Percentiles rank a stretch among this genome's conserved stretches.
These are phyloP conservation scores for Maniola hyperantus DNA, from an alignment of 2,888 invertebrate species.

Conservation along the genomic window DNA sequence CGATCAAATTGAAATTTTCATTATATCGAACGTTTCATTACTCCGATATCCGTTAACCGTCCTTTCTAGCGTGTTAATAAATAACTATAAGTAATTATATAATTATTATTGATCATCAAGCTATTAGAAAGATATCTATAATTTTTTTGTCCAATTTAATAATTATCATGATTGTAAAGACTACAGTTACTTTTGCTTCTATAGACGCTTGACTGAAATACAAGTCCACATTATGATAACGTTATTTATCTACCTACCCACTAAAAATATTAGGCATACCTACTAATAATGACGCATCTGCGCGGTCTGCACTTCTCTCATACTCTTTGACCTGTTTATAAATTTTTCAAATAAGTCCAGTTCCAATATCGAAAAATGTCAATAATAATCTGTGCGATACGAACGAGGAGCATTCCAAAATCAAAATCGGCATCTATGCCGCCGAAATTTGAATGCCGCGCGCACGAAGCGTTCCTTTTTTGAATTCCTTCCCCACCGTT, in stretches of 20 bases:
- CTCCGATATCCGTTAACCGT: slow-evolving; percentile 40
- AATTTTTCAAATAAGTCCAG: slow-evolving; percentile 14
- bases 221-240: too few species aligned
- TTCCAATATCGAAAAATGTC: slow-evolving; percentile 31
- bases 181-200: neutral
- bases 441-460: slow-evolving; percentile 47
- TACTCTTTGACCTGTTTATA: slow-evolving; percentile 10
- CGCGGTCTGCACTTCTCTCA: neutral
- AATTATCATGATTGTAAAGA: neutral
- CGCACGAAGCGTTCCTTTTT: slow-evolving; percentile 54
- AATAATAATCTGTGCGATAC: slow-evolving; percentile 35
- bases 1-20: slow-evolving; percentile 58
- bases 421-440: slow-evolving; percentile 50
- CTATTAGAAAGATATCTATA: slow-evolving; percentile 5
- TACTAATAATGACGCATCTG: neutral
- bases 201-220: neutral
- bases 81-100: slow-evolving; percentile 5
- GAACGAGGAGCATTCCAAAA: slow-evolving; percentile 46
- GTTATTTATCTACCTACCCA: neutral
- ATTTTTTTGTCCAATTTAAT: neutral
- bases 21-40: slow-evolving; percentile 43
- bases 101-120: slow-evolving; percentile 13
- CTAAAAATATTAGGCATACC: neutral
- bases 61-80: slow-evolving; percentile 19
- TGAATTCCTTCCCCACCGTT: slow-evolving; percentile 60